Evolutionary conservation across 2,797 vertebrate genomes (phyloP).

Genomic region (Ambastaia sidthimunki): DNA sequence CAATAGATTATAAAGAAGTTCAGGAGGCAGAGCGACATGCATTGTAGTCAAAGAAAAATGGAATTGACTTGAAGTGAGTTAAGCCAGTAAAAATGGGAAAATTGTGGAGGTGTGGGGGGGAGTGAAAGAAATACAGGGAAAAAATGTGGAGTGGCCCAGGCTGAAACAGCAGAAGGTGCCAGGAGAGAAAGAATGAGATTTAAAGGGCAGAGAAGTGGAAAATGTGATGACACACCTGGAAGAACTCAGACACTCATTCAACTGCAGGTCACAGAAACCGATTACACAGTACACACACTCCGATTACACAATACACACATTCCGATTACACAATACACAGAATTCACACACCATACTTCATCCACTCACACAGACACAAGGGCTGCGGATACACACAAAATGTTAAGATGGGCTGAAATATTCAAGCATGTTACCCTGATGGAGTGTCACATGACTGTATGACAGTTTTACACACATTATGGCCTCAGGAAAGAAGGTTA

Average conservation of each 20-base stretch:
- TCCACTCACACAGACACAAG: not conserved
- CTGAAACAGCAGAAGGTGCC: constrained; percentile 31
- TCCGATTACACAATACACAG: constrained; percentile 32
- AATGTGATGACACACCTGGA: constrained; percentile 54
- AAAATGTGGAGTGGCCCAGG: constrained; percentile 1
- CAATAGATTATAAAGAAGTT: constrained; percentile 19
- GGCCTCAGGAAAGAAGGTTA: constrained; percentile 62
- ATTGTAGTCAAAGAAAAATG: constrained; percentile 25
- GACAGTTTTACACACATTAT: constrained; percentile 73
- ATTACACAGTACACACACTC: constrained; percentile 54
- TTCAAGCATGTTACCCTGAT: constrained; percentile 68
- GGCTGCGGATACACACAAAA: constrained; percentile 8
- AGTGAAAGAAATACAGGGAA: constrained; percentile 13
- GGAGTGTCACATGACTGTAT: constrained; percentile 68
- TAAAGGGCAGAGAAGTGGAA: constrained; percentile 53
- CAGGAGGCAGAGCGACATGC: constrained; percentile 21
- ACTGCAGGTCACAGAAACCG: constrained; percentile 40
- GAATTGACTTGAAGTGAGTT: constrained; percentile 20
- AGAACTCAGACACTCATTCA: constrained; percentile 45
- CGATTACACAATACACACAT: constrained; percentile 46
- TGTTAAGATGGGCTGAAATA: constrained; percentile 40
- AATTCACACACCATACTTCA: constrained; percentile 9
- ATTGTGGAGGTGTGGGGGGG: not conserved
- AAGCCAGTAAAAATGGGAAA: constrained; percentile 22
- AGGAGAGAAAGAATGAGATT: constrained; percentile 46